Evolutionary conservation across 1,140 invertebrate genomes (phyloP).

Genomic region (Drosophila biarmipes): DNA sequence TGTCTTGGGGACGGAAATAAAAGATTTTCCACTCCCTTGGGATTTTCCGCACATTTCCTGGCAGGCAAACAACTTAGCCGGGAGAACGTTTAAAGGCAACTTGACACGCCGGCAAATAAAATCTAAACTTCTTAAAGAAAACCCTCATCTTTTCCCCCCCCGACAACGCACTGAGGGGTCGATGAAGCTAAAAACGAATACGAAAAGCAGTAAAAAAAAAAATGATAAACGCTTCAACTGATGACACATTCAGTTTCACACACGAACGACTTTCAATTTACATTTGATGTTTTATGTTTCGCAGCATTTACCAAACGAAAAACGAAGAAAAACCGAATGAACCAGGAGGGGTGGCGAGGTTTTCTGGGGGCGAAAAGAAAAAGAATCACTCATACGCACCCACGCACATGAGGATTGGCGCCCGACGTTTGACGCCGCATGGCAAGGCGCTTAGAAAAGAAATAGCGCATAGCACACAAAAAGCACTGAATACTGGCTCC

Average conservation of each 20-base stretch:
- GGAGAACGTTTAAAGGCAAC: constrained; percentile 66
- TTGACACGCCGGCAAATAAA: constrained; percentile 74
- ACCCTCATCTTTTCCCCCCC: constrained; percentile 7
- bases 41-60: constrained; percentile 25
- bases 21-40: constrained; percentile 64
- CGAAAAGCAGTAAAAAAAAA: constrained; percentile 76
- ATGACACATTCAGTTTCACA: constrained; percentile 83
- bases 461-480: constrained; percentile 21
- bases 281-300: constrained; percentile 83
- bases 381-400: constrained; percentile 82
- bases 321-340: constrained; percentile 21
- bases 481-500: constrained; percentile 19
- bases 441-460: constrained; percentile 52
- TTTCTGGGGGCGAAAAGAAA: constrained; percentile 21
- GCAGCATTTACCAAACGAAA: constrained; percentile 75
- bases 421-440: constrained; percentile 58
- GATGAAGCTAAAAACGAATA: constrained; percentile 57
- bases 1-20: constrained; percentile 61
- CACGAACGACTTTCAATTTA: constrained; percentile 83
- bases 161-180: constrained; percentile 1
- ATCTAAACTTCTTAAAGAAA: constrained; percentile 63
- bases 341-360: background rate
- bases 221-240: constrained; percentile 83
- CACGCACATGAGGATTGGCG: constrained; percentile 68
- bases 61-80: constrained; percentile 64